Evolutionary conservation across 2,797 vertebrate species (phyloP), one percentile per base, ranked within the genome.

Genomic region (Atherinosoma microstoma): DNA sequence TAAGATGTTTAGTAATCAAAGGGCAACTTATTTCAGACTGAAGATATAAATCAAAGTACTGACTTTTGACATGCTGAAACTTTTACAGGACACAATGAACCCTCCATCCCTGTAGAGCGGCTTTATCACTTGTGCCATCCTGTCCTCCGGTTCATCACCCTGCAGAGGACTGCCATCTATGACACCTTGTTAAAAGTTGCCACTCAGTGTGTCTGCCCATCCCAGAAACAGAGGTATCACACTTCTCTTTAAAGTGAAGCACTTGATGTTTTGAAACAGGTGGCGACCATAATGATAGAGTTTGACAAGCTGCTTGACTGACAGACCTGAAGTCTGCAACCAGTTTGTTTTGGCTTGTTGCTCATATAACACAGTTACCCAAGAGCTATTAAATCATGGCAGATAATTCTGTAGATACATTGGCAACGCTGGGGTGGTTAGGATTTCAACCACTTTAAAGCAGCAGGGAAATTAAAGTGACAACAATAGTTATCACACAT

Each of bases 51-150:
- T 58, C 16, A 2, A 45, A 13, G 4, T 9, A 13, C 20, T 53
- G 2, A 47, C 59, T 59, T 30, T 67, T 62, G 58, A 12, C 6
- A 4, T 38, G 4, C 4, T 36, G 4, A 68, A 47, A 58, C 40
- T 62, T 69, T n/a, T 35, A 13, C 29, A 99, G 98, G 95, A 30
- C 92, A 98, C 77, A 99, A 99, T 0, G 95, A 96, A 75, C 94
- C 95, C 1, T 83, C 91, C 51, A 63, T 95, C 64, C 94, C 95
- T 1, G 83, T 93, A 30, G 90, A 93, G 18, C 80, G 79, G 0
- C 81, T 98, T 3, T 90, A 96, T 30, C 80, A 84, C 34, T 78
- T 96, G 73, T 96, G 97, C 76, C 66, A 86, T 62, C 91, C 92
- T 8, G 91, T 98, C 0, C 94, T 99, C 2, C 96, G 94, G 91